Evolutionary conservation across 2,888 invertebrate genomes (phyloP), one percentile per base, ranked within the genome.

Genomic region (Sinhomidia bicolor): DNA sequence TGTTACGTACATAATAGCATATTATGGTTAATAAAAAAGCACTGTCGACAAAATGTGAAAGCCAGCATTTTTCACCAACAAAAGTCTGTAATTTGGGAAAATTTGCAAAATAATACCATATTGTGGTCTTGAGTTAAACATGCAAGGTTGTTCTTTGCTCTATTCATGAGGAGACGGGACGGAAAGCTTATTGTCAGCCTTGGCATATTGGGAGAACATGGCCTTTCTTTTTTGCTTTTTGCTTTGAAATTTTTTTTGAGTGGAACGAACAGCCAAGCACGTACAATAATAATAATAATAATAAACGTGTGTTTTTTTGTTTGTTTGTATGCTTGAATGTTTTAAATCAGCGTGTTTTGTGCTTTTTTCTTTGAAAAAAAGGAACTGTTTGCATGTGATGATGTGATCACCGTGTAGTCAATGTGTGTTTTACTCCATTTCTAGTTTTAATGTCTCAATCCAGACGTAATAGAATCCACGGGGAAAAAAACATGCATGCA

Each of bases 381-480:
- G n/a, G n/a, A n/a, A 65, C 5, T 71, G 44, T 71, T 26, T 47
- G 71, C 44, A 36, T 68, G 71, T 44, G 44, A 10, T 74, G 23
- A 23, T 17, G 47, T 76, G 26, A 51, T 23, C 23, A 76, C 65
- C 51, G 29, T 74, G 2, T 9, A 36, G 36, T 36, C 29, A 29
- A 36, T 36, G n/a, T n/a, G n/a, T 26, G 41, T 10, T 54, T 54
- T 71, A 54, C 12, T 47, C 74, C 44, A 17, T 57, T 74, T 23
- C 41, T 60, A 82, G 57, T 41, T 74, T 57, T 83, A 74, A 83
- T 83, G 60, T 83, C 83, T 83, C 83, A 83, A 83, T 74, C 68
- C 32, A 65, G 36, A 17, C 32, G 2, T 20, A 71, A 44, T 57
- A 9, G 26, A 23, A 57, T 41, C n/a, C 57, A 54, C 14, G 36